phyloP scores from a whole-genome alignment of 2,113 vertebrate species.

The Ellobius talpinus region DNA sequence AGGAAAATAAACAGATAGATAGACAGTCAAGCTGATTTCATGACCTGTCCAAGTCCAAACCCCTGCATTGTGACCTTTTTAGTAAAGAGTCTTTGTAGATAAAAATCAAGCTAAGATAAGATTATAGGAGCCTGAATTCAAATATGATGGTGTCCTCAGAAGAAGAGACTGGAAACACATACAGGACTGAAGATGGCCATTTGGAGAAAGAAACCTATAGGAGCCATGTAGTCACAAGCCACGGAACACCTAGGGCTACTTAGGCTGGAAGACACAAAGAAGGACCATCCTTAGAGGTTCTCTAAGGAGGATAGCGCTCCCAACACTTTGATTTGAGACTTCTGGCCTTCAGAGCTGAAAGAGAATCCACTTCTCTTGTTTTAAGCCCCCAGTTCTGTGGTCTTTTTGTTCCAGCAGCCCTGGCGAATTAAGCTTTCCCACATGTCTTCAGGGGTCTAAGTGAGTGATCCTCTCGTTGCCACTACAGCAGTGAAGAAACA shows the following conservation, averaged over 20 bases:
- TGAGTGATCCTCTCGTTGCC: not conserved
- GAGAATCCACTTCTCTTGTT: not conserved
- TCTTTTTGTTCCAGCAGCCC: not conserved
- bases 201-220: not conserved
- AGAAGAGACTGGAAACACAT: not conserved
- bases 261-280: not conserved
- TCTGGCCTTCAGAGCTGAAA: not conserved
- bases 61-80: not conserved
- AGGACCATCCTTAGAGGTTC: not conserved
- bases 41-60: not conserved
- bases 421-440: not conserved
- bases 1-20: not conserved
- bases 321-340: not conserved
- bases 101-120: not conserved
- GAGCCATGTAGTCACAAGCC: not conserved
- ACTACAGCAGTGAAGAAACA: conserved; percentile 22
- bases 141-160: not conserved
- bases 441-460: not conserved
- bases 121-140: not conserved
- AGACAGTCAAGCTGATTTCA: no score
- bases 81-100: not conserved
- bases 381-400: not conserved
- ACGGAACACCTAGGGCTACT: not conserved
- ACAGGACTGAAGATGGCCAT: not conserved
- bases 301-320: not conserved